Percentiles rank a stretch among this genome's conserved stretches.
Conservation (phyloP, 2,113 vertebrate genomes). For the Pterophyllum scalare region DNA sequence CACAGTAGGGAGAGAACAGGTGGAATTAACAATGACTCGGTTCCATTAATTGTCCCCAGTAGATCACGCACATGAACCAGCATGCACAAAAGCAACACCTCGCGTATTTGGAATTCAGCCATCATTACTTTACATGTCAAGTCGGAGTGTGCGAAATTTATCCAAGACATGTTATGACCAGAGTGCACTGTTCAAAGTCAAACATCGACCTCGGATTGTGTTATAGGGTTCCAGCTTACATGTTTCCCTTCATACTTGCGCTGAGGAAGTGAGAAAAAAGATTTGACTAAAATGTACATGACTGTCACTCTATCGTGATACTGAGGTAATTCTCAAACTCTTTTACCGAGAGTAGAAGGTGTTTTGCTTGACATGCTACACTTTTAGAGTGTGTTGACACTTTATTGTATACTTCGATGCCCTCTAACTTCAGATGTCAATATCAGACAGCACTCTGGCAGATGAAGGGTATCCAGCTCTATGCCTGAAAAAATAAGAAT, state of each 20-base stretch:
- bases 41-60: background rate
- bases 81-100: background rate
- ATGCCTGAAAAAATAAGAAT: slow-evolving; percentile 38
- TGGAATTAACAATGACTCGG: background rate
- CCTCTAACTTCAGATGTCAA: slow-evolving; percentile 55
- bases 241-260: background rate
- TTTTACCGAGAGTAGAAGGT: background rate
- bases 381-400: slow-evolving; percentile 13
- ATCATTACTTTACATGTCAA: background rate
- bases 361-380: background rate
- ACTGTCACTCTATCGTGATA: background rate
- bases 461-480: slow-evolving; percentile 47
- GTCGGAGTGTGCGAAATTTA: background rate
- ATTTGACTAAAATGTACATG: background rate
- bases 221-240: background rate
- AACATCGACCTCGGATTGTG: background rate
- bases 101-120: background rate
- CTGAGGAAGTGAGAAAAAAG: background rate
- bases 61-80: background rate
- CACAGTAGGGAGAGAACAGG: background rate
- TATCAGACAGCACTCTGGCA: slow-evolving; percentile 53
- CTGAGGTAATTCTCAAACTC: background rate
- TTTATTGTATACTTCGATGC: slow-evolving; percentile 23
- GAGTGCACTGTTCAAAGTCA: slow-evolving; percentile 6
- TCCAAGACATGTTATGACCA: background rate